These are phyloP conservation scores for Nipponia nippon DNA, from an alignment of 2,113 vertebrate species.

Conservation along the genomic window DNA sequence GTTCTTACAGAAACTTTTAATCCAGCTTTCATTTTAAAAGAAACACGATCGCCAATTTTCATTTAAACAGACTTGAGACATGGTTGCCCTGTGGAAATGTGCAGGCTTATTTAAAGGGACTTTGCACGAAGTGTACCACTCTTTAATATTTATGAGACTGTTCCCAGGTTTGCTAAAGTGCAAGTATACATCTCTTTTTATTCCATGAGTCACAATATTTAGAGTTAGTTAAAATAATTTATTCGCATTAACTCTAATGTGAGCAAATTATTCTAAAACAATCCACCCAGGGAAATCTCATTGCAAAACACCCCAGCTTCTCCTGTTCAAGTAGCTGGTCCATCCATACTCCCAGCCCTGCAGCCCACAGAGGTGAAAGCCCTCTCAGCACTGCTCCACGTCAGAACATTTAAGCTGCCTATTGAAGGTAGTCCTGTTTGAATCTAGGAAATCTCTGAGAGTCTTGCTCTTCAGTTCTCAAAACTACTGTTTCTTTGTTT, in stretches of 20 bases:
- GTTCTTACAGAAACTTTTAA: neutral
- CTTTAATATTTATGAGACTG: slow-evolving; percentile 18
- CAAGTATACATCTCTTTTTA: neutral
- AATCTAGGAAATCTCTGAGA: neutral
- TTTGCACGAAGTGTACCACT: neutral
- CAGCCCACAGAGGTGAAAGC: neutral
- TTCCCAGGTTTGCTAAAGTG: neutral
- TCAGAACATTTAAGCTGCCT: neutral
- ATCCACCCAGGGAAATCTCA: neutral
- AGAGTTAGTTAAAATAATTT: slow-evolving; percentile 2
- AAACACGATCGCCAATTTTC: neutral
- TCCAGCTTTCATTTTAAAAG: neutral
- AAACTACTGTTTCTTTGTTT: neutral
- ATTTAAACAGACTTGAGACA: neutral
- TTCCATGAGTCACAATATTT: neutral
- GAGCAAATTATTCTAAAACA: neutral
- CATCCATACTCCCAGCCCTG: neutral
- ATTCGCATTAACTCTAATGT: neutral
- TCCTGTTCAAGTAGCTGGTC: neutral
- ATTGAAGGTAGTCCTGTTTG: neutral
- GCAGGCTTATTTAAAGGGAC: neutral
- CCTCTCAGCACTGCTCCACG: neutral
- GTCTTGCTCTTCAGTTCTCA: neutral
- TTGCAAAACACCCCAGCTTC: neutral
- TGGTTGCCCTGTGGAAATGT: neutral